Conservation (phyloP, 1,140 invertebrate genomes). For the Adoxophyes honmai region DNA sequence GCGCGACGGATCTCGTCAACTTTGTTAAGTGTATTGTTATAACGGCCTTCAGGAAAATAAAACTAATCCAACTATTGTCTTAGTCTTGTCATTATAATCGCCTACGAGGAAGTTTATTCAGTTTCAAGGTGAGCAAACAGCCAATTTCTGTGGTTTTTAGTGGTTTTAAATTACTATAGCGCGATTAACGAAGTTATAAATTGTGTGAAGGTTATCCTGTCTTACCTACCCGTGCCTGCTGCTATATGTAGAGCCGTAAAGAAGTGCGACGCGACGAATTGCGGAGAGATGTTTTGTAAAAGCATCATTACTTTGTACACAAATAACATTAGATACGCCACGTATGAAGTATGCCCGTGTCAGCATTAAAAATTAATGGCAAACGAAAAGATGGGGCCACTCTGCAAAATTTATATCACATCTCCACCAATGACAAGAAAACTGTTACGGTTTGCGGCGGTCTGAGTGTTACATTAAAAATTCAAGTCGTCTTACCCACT, state of each 20-base stretch:
- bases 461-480: slow-evolving; percentile 77
- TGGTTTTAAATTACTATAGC: slow-evolving; percentile 27
- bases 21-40: slow-evolving; percentile 68
- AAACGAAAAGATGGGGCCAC: slow-evolving; percentile 76
- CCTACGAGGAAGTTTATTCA: slow-evolving; percentile 64
- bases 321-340: slow-evolving; percentile 63
- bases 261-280: neutral
- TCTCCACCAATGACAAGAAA: slow-evolving; percentile 75
- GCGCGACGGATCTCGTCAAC: slow-evolving; percentile 62
- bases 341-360: slow-evolving; percentile 65
- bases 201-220: slow-evolving; percentile 9
- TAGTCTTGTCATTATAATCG: slow-evolving; percentile 71
- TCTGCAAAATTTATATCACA: slow-evolving; percentile 77
- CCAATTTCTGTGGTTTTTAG: slow-evolving; percentile 46
- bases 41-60: slow-evolving; percentile 69
- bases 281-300: slow-evolving; percentile 24
- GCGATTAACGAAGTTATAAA: slow-evolving; percentile 8
- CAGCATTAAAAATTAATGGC: slow-evolving; percentile 72
- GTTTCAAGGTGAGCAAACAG: slow-evolving; percentile 57
- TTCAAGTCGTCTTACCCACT: slow-evolving; percentile 73
- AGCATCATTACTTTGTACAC: slow-evolving; percentile 41
- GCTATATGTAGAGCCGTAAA: neutral
- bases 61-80: slow-evolving; percentile 72
- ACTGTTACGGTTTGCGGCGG: slow-evolving; percentile 76
- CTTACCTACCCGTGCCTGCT: neutral